Evolutionary conservation across 2,797 vertebrate species (phyloP).

Genomic region (Columba guinea): DNA sequence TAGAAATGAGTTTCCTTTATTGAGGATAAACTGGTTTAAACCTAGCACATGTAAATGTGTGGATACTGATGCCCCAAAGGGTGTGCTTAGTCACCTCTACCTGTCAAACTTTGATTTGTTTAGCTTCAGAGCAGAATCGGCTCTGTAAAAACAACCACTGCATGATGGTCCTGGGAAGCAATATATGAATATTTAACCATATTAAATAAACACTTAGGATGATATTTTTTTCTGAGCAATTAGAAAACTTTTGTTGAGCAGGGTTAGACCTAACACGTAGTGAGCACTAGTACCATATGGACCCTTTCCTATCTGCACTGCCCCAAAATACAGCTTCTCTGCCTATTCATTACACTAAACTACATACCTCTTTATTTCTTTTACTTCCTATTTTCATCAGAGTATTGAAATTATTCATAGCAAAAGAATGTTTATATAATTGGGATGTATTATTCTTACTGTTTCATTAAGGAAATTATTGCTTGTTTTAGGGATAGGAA

Average conservation of each 20-base stretch:
- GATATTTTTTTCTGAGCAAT: background rate
- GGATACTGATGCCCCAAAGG: background rate
- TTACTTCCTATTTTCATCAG: background rate
- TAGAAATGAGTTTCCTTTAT: background rate
- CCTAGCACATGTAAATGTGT: background rate
- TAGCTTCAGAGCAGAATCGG: background rate
- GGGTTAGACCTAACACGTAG: background rate
- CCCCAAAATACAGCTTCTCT: background rate
- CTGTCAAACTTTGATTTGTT: background rate
- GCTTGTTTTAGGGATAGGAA: conserved; percentile 46
- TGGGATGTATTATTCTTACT: conserved; percentile 37
- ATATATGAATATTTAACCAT: background rate
- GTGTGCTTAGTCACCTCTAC: background rate
- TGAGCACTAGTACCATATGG: background rate
- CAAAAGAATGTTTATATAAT: conserved; percentile 26
- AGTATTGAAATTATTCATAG: conserved; percentile 12
- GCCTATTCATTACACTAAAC: background rate
- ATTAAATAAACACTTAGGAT: background rate
- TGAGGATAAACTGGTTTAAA: background rate
- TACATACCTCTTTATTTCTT: background rate
- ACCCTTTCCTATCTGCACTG: background rate
- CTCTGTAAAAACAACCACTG: background rate
- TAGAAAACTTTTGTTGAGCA: background rate
- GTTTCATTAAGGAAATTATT: conserved; percentile 47
- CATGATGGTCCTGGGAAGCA: background rate